Conservation (phyloP, 37 sponge, comb jelly and placozoan species). For the Aplysina aerophoba region DNA sequence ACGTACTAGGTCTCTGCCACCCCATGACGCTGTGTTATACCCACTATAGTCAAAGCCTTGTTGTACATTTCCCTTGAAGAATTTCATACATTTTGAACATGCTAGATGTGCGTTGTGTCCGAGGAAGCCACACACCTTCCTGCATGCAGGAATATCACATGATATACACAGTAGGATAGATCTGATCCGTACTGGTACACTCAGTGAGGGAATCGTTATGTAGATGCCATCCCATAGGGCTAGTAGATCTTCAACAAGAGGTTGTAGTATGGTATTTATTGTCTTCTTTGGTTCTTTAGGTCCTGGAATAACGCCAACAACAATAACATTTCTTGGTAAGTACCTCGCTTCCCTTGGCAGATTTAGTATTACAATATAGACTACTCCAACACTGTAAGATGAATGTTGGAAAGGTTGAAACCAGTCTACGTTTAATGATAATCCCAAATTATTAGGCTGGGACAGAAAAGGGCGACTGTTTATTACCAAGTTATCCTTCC, state of each 20-base stretch:
- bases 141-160: conserved; percentile 14
- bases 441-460: conserved; percentile 28
- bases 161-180: not conserved
- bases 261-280: conserved; percentile 35
- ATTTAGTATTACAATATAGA: conserved; percentile 26
- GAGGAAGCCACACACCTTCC: conserved; percentile 20
- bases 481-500: conserved; percentile 23
- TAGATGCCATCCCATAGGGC: conserved; percentile 35
- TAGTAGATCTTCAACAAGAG: conserved; percentile 47
- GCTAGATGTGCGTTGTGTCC: conserved; percentile 4
- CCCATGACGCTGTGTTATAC: not conserved
- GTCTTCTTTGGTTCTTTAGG: conserved; percentile 49
- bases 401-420: conserved; percentile 27
- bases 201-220: not conserved
- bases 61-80: not conserved
- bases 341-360: conserved; percentile 26
- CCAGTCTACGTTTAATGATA: conserved; percentile 61
- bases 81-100: conserved; percentile 2
- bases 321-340: conserved; percentile 46
- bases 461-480: conserved; percentile 5
- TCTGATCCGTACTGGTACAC: not conserved
- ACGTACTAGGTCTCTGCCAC: not conserved
- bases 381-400: conserved; percentile 31
- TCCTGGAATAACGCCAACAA: conserved; percentile 51
- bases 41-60: conserved; percentile 5